Evolutionary conservation across 2,888 invertebrate species (phyloP).

Genomic region (Diogma glabrata): DNA sequence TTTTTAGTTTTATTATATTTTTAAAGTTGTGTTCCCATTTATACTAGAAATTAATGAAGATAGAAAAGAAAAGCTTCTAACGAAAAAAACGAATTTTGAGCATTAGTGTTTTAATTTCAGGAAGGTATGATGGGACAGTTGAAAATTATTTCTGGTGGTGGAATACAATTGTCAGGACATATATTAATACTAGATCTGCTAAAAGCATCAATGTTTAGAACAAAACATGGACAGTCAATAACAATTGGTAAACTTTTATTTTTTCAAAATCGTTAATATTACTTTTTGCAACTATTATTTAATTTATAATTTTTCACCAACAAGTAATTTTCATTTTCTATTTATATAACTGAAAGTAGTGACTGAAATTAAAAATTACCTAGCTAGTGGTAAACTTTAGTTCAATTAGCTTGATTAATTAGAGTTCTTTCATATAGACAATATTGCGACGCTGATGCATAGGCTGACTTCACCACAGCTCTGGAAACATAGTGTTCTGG

Average conservation of each 20-base stretch:
- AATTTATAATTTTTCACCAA: background rate
- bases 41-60: background rate
- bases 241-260: conserved; percentile 38
- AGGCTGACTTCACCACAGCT: too few relatives aligned
- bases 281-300: background rate
- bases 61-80: background rate
- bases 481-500: too few relatives aligned
- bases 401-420: too few relatives aligned
- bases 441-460: too few relatives aligned
- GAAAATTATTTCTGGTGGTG: conserved; percentile 75
- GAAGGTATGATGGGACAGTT: conserved; percentile 62
- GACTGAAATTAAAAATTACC: too few relatives aligned
- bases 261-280: too few relatives aligned
- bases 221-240: conserved; percentile 68
- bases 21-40: background rate
- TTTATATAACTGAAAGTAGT: too few relatives aligned
- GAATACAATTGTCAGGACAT: conserved; percentile 75
- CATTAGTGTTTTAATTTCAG: background rate
- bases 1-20: background rate
- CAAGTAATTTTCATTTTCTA: too few relatives aligned
- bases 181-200: conserved; percentile 77
- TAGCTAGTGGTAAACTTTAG: too few relatives aligned
- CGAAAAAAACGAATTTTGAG: background rate
- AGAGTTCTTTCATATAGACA: too few relatives aligned
- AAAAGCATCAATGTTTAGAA: conserved; percentile 75